Evolutionary conservation across 2,888 invertebrate genomes (phyloP), one percentile per base, ranked within the genome.

Genomic region (Drosophila rellima): DNA sequence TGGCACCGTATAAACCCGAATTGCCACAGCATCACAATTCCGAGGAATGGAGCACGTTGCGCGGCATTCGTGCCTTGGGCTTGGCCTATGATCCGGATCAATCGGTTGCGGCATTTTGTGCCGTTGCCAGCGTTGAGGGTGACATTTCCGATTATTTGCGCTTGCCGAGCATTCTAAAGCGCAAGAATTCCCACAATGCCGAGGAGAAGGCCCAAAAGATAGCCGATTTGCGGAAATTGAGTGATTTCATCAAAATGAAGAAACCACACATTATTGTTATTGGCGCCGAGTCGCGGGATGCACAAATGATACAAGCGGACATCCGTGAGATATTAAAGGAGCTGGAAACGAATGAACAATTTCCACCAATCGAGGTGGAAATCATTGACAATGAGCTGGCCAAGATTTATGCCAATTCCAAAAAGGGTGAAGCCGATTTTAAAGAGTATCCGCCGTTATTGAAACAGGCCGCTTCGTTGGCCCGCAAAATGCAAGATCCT

Each of bases 181-280:
- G 97, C 1, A 96, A 96, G 87, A 97, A 96, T 83, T 94, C 96
- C 10, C 95, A 94, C 90, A 93, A 95, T 35, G 93, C 94, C 33
- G 94, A 95, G 20, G 96, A 97, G 72, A 95, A 95, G 81, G 86
- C 93, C 4, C 93, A 94, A 69, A 96, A 95, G 92, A 94, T 95
- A 88, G 93, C 94, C 0, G 97, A 97, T 91, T 82, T 97, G 54
- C 90, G 94, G 13, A 95, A 94, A 29, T 81, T 97, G 42, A 94
- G 94, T 72, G 96, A 97, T 80, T 98, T 99, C 87, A 97, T 99
- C 55, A 93, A 95, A 0, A 94, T 95, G 20, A 98, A 98, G 92
- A 98, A 97, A 88, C 99, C 99, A 0, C 99, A 99, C 92, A 96
- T 98, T 13, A 95, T 99, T 26, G 96, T 95, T 0, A 95, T 98